A percentile compares a stretch with the other conserved stretches of the same genome.
Conservation (phyloP, 2,797 vertebrate genomes). For the Erethizon dorsatum region DNA sequence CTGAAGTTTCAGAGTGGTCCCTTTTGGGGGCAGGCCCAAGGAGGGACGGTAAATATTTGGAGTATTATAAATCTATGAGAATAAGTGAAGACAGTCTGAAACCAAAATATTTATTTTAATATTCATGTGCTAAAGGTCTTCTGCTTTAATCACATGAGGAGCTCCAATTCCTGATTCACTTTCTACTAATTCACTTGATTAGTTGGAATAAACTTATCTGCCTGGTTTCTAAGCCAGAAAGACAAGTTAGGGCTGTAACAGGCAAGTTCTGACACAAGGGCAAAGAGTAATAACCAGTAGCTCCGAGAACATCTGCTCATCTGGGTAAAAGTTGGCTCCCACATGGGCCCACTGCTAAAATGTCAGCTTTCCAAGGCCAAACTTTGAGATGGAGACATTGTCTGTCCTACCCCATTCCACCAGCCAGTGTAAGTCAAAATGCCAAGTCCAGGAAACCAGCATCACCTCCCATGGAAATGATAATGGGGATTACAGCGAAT, state of each 20-base stretch:
- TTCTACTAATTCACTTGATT: background rate
- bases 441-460: background rate
- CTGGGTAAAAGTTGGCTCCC: background rate
- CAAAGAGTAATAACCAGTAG: background rate
- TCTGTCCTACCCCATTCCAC: background rate
- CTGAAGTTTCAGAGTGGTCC: background rate
- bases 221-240: background rate
- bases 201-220: background rate
- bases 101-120: background rate
- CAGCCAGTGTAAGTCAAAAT: background rate
- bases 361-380: background rate
- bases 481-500: background rate
- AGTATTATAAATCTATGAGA: background rate
- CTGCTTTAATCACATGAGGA: background rate
- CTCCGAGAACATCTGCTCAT: background rate
- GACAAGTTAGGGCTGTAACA: too few relatives aligned
- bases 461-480: background rate
- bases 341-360: background rate
- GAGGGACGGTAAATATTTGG: background rate
- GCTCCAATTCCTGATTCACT: background rate
- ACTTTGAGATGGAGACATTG: background rate
- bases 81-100: background rate
- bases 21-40: background rate
- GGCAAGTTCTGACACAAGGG: too few relatives aligned
- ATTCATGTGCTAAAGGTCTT: background rate